Percentiles rank a stretch among this genome's conserved stretches.
These are phyloP conservation scores for Cyrtorhinus lividipennis DNA, from an alignment of 1,140 invertebrate genomes.

Conservation along the genomic window DNA sequence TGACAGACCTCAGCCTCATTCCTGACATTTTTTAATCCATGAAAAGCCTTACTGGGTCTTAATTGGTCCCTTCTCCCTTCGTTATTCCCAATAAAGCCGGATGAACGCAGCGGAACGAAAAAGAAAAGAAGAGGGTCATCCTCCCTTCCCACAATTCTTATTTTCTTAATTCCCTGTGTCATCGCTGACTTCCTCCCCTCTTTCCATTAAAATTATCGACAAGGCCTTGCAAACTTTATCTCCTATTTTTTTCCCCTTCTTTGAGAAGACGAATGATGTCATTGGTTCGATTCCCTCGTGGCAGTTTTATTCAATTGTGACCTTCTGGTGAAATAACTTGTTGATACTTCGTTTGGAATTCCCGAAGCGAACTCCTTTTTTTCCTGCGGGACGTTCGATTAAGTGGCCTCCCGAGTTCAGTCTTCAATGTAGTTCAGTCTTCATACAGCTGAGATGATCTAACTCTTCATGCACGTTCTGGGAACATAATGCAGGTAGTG, in stretches of 20 bases:
- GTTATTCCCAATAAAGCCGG: background rate
- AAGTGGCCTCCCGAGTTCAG: too few species aligned
- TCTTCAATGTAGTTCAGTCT: too few species aligned
- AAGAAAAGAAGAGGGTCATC: background rate
- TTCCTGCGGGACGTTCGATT: too few species aligned
- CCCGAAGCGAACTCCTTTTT: too few species aligned
- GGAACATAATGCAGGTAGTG: too few species aligned
- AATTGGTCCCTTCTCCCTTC: background rate
- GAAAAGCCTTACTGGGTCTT: background rate
- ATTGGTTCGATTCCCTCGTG: background rate
- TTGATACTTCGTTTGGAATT: too few species aligned
- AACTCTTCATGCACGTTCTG: too few species aligned
- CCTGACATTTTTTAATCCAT: too few species aligned
- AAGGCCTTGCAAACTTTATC: background rate
- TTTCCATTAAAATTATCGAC: background rate
- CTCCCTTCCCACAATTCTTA: conserved; percentile 11
- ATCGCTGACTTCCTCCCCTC: background rate
- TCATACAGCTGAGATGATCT: too few species aligned
- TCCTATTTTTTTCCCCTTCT: background rate
- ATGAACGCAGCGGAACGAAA: background rate
- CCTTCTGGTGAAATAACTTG: background rate
- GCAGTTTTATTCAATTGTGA: background rate
- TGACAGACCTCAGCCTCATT: too few species aligned
- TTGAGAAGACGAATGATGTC: background rate
- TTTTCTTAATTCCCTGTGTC: conserved; percentile 4